Base-by-base conservation (phyloP, 2,888 invertebrate genomes). In the Epirrita christyi region DNA sequence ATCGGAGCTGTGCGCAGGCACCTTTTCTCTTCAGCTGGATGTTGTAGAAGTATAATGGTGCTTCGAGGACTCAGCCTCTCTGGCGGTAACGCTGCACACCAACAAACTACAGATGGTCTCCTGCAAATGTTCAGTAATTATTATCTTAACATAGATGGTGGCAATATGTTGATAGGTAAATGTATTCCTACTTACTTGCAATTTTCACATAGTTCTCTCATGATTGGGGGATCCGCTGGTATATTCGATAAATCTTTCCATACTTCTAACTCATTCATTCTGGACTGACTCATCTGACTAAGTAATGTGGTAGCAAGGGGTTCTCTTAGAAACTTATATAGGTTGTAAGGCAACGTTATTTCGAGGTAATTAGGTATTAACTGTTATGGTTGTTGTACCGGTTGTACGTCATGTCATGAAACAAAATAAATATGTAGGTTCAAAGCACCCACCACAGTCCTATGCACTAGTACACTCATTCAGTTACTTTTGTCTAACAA, bases 21-120 rank as follows among this genome's bases (percentile, higher is more conserved):
- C 69, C 98, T 93, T 78, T 97, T 96, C 76, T 97, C 97, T 93
- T 98, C 98, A 60, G 97, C 97, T 10, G 98, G 98, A 90, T 98
- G 98, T 83, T 98, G 98, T 6, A 98, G 91, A 57, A 98, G 93
- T 66, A 97, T 94, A 44, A 98, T 93, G 71, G 93, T 94, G 58
- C 96, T 96, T 51, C 91, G 88, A 10, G 97, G 95, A 53, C 85
- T 82, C 28, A 98, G 76, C 42, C 94, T 95, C 51, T 94, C 93
- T 50, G 93, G 87, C 6, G 98, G 98, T 61, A 98, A 87, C 41
- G 95, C 96, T 36, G 94, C 92, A 84, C 98, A 98, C 97, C 98
- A 98, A 80, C 98, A 98, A n/a, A 98, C 98, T 41, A 93, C 94
- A 29, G 89, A 81, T 3, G 98, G 98, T 65, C 98, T 94, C 66